phyloP scores from a whole-genome alignment of 1,140 invertebrate species.

The Myzus persicae region DNA sequence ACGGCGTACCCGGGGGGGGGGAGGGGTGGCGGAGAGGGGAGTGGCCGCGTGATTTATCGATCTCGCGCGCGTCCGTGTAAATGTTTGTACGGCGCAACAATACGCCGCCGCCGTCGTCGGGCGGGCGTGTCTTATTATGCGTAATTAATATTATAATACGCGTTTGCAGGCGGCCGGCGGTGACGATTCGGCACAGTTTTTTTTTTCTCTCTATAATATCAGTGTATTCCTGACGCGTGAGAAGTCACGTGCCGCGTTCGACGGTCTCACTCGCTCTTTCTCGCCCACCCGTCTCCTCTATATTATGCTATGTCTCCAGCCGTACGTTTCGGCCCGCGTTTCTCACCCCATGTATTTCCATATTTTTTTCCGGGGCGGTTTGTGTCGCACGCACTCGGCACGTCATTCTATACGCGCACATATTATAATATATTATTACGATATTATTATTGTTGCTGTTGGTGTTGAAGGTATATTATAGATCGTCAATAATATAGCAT shows the following conservation, averaged over 20 bases:
- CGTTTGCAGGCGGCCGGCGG: not conserved
- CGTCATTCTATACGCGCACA: too few species aligned
- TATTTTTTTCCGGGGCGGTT: not conserved
- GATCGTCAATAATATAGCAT: not conserved
- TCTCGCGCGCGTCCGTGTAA: conserved; percentile 46
- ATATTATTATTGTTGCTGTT: not conserved
- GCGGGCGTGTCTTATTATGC: conserved; percentile 53
- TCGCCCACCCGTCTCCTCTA: too few species aligned
- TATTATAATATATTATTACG: not conserved
- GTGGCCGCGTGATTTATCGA: conserved; percentile 55
- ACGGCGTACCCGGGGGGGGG: not conserved
- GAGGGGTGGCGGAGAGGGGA: not conserved
- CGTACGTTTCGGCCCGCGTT: not conserved
- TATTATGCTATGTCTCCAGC: too few species aligned
- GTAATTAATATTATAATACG: conserved; percentile 46
- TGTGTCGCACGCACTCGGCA: not conserved
- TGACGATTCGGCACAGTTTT: conserved; percentile 35
- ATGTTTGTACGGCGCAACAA: conserved; percentile 43
- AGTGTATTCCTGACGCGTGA: conserved; percentile 23
- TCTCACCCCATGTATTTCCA: not conserved
- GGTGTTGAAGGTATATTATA: not conserved
- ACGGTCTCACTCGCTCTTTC: not conserved
- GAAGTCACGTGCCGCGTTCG: conserved; percentile 53
- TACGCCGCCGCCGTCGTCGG: not conserved
- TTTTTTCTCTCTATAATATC: not conserved